These are phyloP conservation scores for Diplolepis rosae DNA, from an alignment of 2,888 invertebrate species.

Conservation along the genomic window DNA sequence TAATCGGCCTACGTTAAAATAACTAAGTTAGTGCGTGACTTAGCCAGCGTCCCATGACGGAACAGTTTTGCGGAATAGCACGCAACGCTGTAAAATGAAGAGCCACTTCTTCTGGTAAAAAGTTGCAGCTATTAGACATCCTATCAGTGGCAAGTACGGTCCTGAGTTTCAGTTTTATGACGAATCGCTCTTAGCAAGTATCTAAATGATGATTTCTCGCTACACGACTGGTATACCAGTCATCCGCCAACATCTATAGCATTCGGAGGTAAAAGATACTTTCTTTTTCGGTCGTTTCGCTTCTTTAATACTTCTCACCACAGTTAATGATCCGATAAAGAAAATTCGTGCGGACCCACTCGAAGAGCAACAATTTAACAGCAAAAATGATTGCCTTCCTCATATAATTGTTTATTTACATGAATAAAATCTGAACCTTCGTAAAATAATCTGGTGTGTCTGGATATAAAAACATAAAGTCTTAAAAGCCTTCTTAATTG, in stretches of 20 bases:
- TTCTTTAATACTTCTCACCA: slow-evolving; percentile 56
- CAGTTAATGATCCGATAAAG: slow-evolving; percentile 48
- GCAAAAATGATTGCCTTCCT: neutral
- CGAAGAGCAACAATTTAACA: neutral
- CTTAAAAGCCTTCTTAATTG: neutral
- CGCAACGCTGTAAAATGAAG: slow-evolving; percentile 19
- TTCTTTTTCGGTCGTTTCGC: slow-evolving; percentile 46
- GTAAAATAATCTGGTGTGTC: neutral
- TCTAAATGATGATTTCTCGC: slow-evolving; percentile 67
- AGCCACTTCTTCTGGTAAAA: slow-evolving; percentile 15
- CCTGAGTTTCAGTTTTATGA: slow-evolving; percentile 65
- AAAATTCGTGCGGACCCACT: slow-evolving; percentile 20
- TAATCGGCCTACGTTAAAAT: slow-evolving; percentile 26
- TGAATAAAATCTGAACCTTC: neutral
- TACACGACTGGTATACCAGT: slow-evolving; percentile 39
- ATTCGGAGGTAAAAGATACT: neutral
- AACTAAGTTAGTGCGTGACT: slow-evolving; percentile 31
- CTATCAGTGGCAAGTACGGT: slow-evolving; percentile 53
- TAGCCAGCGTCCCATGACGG: slow-evolving; percentile 19
- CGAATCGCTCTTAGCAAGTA: slow-evolving; percentile 71
- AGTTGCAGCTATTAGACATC: slow-evolving; percentile 59
- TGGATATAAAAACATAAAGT: neutral
- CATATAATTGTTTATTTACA: slow-evolving; percentile 3
- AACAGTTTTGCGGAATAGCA: slow-evolving; percentile 24
- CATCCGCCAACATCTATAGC: slow-evolving; percentile 14